Evolutionary conservation across 37 sponge, comb jelly and placozoan species (phyloP), one percentile per base, ranked within the genome.

Genomic region (Mnemiopsis leidyi): DNA sequence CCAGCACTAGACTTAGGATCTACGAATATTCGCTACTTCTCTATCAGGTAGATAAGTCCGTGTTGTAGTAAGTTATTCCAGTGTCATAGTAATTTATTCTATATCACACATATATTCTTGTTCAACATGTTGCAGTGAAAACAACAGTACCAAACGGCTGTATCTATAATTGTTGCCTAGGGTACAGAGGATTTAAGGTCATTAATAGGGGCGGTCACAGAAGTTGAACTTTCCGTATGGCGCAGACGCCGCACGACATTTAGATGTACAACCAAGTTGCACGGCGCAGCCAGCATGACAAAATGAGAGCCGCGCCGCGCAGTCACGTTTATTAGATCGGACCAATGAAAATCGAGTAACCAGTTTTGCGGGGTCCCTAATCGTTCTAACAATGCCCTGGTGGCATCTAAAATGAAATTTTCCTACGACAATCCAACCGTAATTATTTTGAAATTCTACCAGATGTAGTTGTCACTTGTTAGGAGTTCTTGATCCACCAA

Each of bases 11-110:
- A 39, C 7, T 1, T 9, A 38, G 90, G 39, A 32, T 28, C 3
- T 85, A 39, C 36, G 90, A 85, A 39, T 61, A 40, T 36, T 35
- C 90, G 0, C 48, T 85, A 3, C 40, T 85, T 28, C 29, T 13
- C 38, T 85, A 40, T 61, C 90, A 85, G 90, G 90, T 85, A 40
- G 73, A n/a, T 29, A 23, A 71, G 73, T 13, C 20, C 13, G 18
- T 67, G 13, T 67, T 67, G 68, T 67, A 67, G 20, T 13, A 67
- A 67, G 68, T 67, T 67, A 20, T 20, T 67, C 20, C 18, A 67
- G 68, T 67, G 18, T 20, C 68, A 21, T 13, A 67, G 20, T 21
- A 13, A 67, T n/a, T n/a, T n/a, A n/a, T n/a, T n/a, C n/a, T n/a
- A n/a, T n/a, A n/a, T n/a, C n/a, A n/a, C n/a, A n/a, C n/a, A n/a